A percentile compares a stretch with the other conserved stretches of the same genome.
phyloP scores from a whole-genome alignment of 2,797 vertebrate species.

The Oryzias dopingdopingensis region DNA sequence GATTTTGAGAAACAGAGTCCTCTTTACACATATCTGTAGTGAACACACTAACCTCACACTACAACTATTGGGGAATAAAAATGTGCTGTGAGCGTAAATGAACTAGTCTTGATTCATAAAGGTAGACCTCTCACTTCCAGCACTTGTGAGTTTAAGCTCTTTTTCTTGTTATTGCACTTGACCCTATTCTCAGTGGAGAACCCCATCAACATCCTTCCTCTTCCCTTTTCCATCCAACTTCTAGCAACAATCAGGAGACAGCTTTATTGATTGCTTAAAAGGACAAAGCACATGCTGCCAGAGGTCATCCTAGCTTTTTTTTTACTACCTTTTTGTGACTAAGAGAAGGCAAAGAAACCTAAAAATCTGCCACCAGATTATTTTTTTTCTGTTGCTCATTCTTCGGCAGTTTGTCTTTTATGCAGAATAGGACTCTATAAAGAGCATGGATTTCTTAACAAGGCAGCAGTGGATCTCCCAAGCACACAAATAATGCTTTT shows the following conservation, averaged over 20 bases:
- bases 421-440: too few relatives aligned
- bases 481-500: too few relatives aligned
- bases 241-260: constrained; percentile 32
- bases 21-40: constrained; percentile 24
- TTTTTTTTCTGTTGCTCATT: too few relatives aligned
- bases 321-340: constrained; percentile 8
- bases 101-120: constrained; percentile 35
- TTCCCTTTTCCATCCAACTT: constrained; percentile 20
- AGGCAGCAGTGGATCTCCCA: too few relatives aligned
- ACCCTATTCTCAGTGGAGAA: constrained; percentile 11
- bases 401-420: too few relatives aligned
- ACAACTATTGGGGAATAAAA: constrained; percentile 47
- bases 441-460: too few relatives aligned
- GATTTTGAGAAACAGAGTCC: constrained; percentile 37
- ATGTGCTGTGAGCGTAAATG: constrained; percentile 45
- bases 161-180: constrained; percentile 6
- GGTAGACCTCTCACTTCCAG: constrained; percentile 12
- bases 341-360: constrained; percentile 13
- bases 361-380: too few relatives aligned
- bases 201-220: constrained; percentile 18
- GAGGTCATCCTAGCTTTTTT: constrained; percentile 47
- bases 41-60: constrained; percentile 52
- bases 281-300: constrained; percentile 38
- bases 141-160: constrained; percentile 13
- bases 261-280: constrained; percentile 54